A percentile compares a stretch with the other conserved stretches of the same genome.
Evolutionary conservation across 2,888 invertebrate species (phyloP).

Genomic region (Papilio demoleus): DNA sequence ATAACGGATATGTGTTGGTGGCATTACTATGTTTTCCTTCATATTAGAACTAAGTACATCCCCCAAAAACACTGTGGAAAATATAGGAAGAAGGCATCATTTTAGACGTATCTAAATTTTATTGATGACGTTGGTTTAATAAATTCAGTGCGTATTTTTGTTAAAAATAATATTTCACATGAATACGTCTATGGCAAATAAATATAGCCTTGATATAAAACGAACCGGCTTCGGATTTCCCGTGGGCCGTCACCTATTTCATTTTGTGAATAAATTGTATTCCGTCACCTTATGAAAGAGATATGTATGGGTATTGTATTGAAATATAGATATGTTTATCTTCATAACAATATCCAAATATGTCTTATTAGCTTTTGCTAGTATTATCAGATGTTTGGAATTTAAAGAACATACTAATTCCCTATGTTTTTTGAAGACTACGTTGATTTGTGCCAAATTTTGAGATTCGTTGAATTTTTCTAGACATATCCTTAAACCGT

Average conservation of each 20-base stretch:
- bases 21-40: too few relatives aligned
- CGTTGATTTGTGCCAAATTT: too few relatives aligned
- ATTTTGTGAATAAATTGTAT: constrained; percentile 34
- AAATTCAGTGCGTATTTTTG: constrained; percentile 2
- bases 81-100: too few relatives aligned
- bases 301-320: not conserved
- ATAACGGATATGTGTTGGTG: too few relatives aligned
- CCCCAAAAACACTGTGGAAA: too few relatives aligned
- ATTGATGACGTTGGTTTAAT: not conserved
- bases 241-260: constrained; percentile 28
- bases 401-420: too few relatives aligned
- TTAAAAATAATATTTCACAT: constrained; percentile 9
- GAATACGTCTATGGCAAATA: constrained; percentile 4
- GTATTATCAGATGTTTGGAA: too few relatives aligned
- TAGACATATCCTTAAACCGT: too few relatives aligned
- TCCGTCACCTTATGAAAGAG: constrained; percentile 24
- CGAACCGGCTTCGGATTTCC: constrained; percentile 27
- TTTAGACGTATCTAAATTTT: too few relatives aligned
- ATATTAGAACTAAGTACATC: too few relatives aligned
- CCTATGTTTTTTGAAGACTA: too few relatives aligned
- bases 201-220: constrained; percentile 9
- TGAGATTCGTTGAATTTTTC: too few relatives aligned
- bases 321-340: not conserved
- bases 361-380: not conserved
- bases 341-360: not conserved